Base-by-base conservation (phyloP, 2,888 invertebrate species). In the Eupelmus urozonus region DNA sequence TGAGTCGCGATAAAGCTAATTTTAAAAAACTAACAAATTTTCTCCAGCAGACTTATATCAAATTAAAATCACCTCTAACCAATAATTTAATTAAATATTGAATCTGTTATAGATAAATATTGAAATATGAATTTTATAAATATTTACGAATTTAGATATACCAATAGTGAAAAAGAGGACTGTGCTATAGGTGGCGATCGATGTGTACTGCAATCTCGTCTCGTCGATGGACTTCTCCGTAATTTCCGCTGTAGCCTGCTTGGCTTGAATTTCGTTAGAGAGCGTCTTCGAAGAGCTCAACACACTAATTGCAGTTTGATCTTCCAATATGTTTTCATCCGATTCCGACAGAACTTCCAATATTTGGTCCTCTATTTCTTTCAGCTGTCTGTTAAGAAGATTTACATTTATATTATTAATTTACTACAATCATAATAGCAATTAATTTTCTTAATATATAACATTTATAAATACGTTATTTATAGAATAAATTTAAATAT, bases 321-420 rank as follows among this genome's bases (percentile, higher is more conserved):
- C 97, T 90, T 98, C 98, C 72, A 98, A 91, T 83, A 96, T 96
- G 88, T 95, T 96, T 70, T 94, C 95, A 82, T 94, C 92, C 0
- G 95, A 94, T 0, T 93, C 92, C 77, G 94, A 94, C 20, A 96
- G 88, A 0, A 96, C 94, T 88, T 94, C 94, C 5, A 98, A 91
- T 83, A 98, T 98, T 90, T 97, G 95, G 90, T 95, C 96, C 89
- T 98, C 98, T 73, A 97, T 96, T 82, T 97, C 97, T 86, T 97
- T 96, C 78, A 96, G 87, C 83, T 94, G 92, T 62, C 95, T 93
- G 51, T 59, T 20, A 11, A 25, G n/a, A n/a, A n/a, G 16, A 51
- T 40, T 51, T 34, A 9, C 34, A 34, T 34, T 34, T 9, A 9
- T 34, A 34, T 34, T 34, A n/a, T n/a, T n/a, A n/a, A n/a, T n/a